Percentiles rank a stretch among this genome's conserved stretches.
phyloP scores from a whole-genome alignment of 2,888 invertebrate species.

The Stenolophus ochropezus region DNA sequence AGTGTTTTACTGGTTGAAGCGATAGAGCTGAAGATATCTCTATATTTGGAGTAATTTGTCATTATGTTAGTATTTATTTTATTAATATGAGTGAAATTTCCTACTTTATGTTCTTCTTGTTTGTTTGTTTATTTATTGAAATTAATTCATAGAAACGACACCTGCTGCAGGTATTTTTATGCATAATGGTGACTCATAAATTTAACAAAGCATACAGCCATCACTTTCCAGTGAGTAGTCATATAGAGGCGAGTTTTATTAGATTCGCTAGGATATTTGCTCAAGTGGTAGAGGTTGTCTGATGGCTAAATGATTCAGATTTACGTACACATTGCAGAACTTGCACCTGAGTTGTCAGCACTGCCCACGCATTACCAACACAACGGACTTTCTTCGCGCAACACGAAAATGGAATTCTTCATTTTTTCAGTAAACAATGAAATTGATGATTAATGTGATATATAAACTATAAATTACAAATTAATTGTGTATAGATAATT shows the following conservation, averaged over 20 bases:
- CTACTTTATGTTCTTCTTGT: background rate
- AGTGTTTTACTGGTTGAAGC: background rate
- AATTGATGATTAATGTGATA: too few species aligned
- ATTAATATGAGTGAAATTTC: background rate
- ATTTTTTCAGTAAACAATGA: background rate
- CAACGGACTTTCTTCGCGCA: conserved; percentile 15
- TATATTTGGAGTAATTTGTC: background rate
- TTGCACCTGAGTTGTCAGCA: conserved; percentile 35
- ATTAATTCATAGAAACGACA: conserved; percentile 2
- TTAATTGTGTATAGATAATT: too few species aligned
- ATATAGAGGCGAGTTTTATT: conserved; percentile 19
- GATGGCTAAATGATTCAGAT: conserved; percentile 31
- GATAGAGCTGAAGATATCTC: background rate
- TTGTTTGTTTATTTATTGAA: conserved; percentile 6
- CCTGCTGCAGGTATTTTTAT: background rate
- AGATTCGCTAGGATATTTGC: background rate
- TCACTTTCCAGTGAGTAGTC: conserved; percentile 21
- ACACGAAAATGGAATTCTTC: background rate
- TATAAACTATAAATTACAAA: too few species aligned
- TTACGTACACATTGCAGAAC: conserved; percentile 21
- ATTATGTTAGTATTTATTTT: background rate
- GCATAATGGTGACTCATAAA: conserved; percentile 4
- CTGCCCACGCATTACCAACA: conserved; percentile 33
- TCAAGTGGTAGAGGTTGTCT: background rate
- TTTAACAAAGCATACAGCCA: background rate